Conservation (phyloP, 2,888 invertebrate species). For the Philonicus albiceps region DNA sequence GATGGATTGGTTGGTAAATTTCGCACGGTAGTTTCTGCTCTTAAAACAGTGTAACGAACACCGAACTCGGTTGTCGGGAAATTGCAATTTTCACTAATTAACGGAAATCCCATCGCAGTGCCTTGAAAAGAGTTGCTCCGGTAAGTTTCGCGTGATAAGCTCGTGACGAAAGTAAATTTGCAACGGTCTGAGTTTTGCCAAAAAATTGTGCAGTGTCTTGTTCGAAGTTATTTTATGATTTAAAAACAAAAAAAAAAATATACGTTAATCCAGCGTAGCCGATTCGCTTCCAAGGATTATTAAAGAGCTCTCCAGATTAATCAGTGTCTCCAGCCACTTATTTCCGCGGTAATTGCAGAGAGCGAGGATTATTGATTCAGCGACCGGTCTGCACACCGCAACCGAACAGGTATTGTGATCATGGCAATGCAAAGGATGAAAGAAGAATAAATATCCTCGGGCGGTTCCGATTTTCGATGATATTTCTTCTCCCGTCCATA, state of each 20-base stretch:
- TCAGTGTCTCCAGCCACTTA: neutral
- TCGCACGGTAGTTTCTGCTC: neutral
- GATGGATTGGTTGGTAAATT: constrained; percentile 16
- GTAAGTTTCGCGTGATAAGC: neutral
- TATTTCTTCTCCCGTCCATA: constrained; percentile 7
- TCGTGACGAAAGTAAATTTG: constrained; percentile 9
- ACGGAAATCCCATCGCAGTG: constrained; percentile 4
- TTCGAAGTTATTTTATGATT: neutral
- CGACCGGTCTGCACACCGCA: neutral
- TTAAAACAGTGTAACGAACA: neutral
- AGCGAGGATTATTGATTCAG: constrained; percentile 33
- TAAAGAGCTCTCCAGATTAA: constrained; percentile 13
- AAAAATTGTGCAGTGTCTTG: constrained; percentile 16
- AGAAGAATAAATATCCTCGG: constrained; percentile 37
- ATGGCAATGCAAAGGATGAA: constrained; percentile 15
- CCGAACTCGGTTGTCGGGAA: neutral
- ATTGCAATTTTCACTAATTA: constrained; percentile 10
- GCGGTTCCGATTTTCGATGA: constrained; percentile 24
- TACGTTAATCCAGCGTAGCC: neutral
- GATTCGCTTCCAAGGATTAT: constrained; percentile 19
- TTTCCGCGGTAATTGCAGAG: constrained; percentile 19
- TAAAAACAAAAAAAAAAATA: neutral
- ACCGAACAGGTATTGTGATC: constrained; percentile 23
- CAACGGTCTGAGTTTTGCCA: neutral
- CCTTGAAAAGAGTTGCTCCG: neutral